A percentile compares a stretch with the other conserved stretches of the same genome.
These are phyloP conservation scores for Coreius guichenoti DNA, from an alignment of 2,797 vertebrate genomes.

Conservation along the genomic window DNA sequence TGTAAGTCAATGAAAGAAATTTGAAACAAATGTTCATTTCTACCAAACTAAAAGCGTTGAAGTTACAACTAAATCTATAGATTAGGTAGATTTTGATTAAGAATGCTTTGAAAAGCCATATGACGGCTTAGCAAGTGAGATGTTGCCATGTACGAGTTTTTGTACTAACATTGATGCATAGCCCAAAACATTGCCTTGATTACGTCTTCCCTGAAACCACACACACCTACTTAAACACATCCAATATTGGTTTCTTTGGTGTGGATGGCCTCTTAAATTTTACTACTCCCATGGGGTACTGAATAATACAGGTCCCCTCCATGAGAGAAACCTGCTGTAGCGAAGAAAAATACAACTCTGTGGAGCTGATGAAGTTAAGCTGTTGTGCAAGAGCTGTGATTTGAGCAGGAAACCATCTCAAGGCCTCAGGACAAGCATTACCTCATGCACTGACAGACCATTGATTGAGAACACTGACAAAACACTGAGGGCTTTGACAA, in stretches of 20 bases:
- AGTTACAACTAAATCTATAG: conserved; percentile 3
- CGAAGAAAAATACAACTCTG: conserved; percentile 47
- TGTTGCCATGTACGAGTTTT: not conserved
- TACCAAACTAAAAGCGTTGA: not conserved
- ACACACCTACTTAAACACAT: conserved; percentile 41
- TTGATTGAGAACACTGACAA: conserved; percentile 47
- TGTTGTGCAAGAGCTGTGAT: conserved; percentile 53
- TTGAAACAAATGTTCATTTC: conserved; percentile 28
- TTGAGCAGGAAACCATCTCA: conserved; percentile 34
- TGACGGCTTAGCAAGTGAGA: not conserved
- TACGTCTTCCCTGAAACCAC: conserved; percentile 34
- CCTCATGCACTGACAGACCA: conserved; percentile 52
- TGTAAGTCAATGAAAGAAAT: not conserved
- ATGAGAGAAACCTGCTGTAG: conserved; percentile 38
- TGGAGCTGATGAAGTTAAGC: conserved; percentile 42
- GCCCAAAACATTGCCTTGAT: conserved; percentile 46
- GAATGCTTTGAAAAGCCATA: not conserved
- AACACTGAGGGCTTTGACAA: conserved; percentile 48
- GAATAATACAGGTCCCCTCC: conserved; percentile 48
- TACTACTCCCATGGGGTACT: conserved; percentile 40
- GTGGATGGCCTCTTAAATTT: conserved; percentile 49
- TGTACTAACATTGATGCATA: conserved; percentile 53
- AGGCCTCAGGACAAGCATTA: conserved; percentile 48
- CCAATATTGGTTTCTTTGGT: conserved; percentile 55
- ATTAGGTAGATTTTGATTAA: not conserved